Base-by-base conservation (phyloP, 2,888 invertebrate genomes). In the Chrysolina oricalcia region DNA sequence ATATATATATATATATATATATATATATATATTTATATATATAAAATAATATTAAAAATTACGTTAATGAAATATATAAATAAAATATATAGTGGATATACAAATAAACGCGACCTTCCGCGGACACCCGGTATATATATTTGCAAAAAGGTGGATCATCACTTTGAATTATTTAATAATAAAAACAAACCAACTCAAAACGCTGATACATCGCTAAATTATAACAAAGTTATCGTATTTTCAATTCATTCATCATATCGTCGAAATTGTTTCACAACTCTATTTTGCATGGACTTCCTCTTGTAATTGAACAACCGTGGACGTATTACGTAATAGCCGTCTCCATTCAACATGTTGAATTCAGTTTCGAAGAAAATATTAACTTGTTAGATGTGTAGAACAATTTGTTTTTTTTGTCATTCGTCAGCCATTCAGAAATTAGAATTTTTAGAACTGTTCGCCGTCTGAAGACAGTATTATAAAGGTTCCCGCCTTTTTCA, bases 281-380 rank as follows among this genome's bases (percentile, higher is more conserved):
- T n/a, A 50, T n/a, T 50, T 50, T 50, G 50, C 50, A 50, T 50
- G 15, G 50, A 50, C 50, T 50, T 50, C 50, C 50, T 50, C 19
- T 50, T 8, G 2, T 13, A n/a, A 19, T 50, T 13, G 19, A 50
- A 19, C 17, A 50, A 50, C 19, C 9, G 50, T 50, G n/a, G 50
- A 50, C 11, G 8, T 50, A 17, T 19, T 50, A 50, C 11, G 8
- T 50, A 17, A 50, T 50, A 46, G 19, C 6, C 1, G n/a, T 50
- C 2, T 6, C 19, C 50, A 50, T 50, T 50, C 19, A 50, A 19
- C 50, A 50, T 43, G 11, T 5, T 43, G 11, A 43, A 43, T 43
- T 43, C 43, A 43, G 43, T 9, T 15, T 15, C 2, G 13, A 15
- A 15, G 2, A 43, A 35, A 35, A 35, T 35, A 35, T 0, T 35